phyloP scores from a whole-genome alignment of 2,113 vertebrate genomes.

The Turdus rufiventris region DNA sequence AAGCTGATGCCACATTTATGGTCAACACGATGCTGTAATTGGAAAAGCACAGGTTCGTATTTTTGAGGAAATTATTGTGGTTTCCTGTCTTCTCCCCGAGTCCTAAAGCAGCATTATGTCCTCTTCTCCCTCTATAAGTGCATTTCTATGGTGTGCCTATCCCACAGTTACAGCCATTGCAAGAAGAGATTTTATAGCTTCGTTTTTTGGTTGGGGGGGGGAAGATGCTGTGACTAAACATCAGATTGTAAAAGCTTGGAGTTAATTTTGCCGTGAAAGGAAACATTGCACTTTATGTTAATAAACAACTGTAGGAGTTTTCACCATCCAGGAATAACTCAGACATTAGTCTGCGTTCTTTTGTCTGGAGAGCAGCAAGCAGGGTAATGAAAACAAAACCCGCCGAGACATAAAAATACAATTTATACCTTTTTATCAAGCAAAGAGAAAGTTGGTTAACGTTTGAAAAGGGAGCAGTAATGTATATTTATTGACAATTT shows the following conservation, averaged over 20 bases:
- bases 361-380: conserved; percentile 63
- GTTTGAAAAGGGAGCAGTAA: conserved; percentile 76
- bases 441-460: conserved; percentile 74
- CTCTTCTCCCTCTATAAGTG: conserved; percentile 10
- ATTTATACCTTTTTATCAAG: conserved; percentile 76
- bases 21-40: conserved; percentile 60
- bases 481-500: conserved; percentile 80
- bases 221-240: conserved; percentile 29
- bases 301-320: conserved; percentile 68
- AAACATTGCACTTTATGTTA: neutral
- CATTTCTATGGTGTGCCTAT: conserved; percentile 8
- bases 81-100: conserved; percentile 41
- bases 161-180: conserved; percentile 24
- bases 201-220: neutral
- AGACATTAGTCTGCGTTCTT: conserved; percentile 58
- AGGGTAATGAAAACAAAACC: conserved; percentile 70
- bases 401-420: conserved; percentile 66
- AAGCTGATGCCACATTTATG: conserved; percentile 29
- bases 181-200: neutral
- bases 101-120: conserved; percentile 26
- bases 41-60: conserved; percentile 40
- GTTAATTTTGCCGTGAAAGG: conserved; percentile 47
- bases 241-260: conserved; percentile 4
- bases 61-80: conserved; percentile 50
- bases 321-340: conserved; percentile 62